phyloP scores from a whole-genome alignment of 2,888 invertebrate genomes.

The Leptopilina drosophilae region DNA sequence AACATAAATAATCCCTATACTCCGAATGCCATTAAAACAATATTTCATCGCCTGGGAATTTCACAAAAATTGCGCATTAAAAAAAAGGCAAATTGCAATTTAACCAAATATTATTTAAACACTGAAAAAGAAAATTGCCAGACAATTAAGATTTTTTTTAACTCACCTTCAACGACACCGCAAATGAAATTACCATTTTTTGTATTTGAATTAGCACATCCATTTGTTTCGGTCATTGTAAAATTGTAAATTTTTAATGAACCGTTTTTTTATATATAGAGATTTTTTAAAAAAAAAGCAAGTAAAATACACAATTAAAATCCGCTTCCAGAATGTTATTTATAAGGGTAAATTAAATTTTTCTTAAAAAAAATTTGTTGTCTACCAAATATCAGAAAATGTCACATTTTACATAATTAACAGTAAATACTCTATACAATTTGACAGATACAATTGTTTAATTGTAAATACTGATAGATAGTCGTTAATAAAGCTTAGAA shows the following conservation, averaged over 20 bases:
- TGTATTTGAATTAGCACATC: slow-evolving; percentile 80
- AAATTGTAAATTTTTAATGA: not conserved
- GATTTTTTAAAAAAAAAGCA: not conserved
- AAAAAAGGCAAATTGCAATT: not conserved
- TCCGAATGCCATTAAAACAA: too few species aligned
- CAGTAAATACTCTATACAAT: not conserved
- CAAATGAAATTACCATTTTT: slow-evolving; percentile 91
- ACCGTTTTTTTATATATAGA: slow-evolving; percentile 27
- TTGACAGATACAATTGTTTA: not conserved
- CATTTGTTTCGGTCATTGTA: slow-evolving; percentile 75
- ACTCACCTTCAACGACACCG: slow-evolving; percentile 93
- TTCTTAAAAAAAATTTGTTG: not conserved
- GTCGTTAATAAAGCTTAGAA: not conserved
- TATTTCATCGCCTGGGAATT: not conserved
- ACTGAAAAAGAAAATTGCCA: not conserved
- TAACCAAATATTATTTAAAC: not conserved
- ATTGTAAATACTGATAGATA: not conserved
- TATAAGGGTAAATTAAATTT: not conserved
- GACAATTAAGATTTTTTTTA: not conserved
- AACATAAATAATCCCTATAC: too few species aligned
- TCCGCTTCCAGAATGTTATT: not conserved
- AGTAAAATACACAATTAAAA: not conserved
- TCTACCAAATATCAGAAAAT: not conserved
- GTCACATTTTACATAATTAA: slow-evolving; percentile 17
- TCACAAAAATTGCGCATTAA: not conserved